phyloP scores from a whole-genome alignment of 1,140 invertebrate species.

The Melitaea cinxia region DNA sequence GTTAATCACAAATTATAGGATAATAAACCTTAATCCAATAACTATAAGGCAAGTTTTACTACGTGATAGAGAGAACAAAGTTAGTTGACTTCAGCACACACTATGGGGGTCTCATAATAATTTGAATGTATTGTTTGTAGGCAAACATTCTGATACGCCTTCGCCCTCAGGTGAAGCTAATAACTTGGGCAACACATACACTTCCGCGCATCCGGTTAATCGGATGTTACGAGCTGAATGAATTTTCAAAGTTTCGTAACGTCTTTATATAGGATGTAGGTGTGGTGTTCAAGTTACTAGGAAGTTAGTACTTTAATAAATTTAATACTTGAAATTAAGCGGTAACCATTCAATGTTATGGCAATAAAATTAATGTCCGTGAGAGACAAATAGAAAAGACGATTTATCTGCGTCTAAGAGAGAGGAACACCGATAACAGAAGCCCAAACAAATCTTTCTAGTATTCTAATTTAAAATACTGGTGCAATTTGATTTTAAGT shows the following conservation, averaged over 20 bases:
- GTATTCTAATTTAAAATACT: too few species aligned
- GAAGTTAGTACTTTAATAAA: too few species aligned
- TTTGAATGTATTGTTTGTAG: conserved; percentile 68
- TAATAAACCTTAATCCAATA: not conserved
- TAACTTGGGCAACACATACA: conserved; percentile 46
- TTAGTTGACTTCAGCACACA: conserved; percentile 30
- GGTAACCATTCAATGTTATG: too few species aligned
- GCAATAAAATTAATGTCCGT: too few species aligned
- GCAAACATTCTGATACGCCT: conserved; percentile 61
- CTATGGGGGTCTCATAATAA: conserved; percentile 55
- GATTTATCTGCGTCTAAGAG: too few species aligned
- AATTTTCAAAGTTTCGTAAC: conserved; percentile 1
- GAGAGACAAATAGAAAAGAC: too few species aligned
- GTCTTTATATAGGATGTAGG: not conserved
- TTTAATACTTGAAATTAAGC: too few species aligned
- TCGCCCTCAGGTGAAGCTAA: conserved; percentile 71
- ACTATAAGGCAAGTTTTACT: not conserved
- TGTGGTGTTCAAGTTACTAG: too few species aligned
- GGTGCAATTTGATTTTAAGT: too few species aligned
- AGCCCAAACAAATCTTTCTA: too few species aligned
- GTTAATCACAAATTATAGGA: not conserved
- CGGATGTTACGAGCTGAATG: conserved; percentile 20
- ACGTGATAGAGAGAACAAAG: not conserved
- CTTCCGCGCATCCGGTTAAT: conserved; percentile 31
- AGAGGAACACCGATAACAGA: too few species aligned